A percentile compares a stretch with the other conserved stretches of the same genome.
Evolutionary conservation across 2,797 vertebrate genomes (phyloP).

Genomic region (Philypnodon macrostomus): DNA sequence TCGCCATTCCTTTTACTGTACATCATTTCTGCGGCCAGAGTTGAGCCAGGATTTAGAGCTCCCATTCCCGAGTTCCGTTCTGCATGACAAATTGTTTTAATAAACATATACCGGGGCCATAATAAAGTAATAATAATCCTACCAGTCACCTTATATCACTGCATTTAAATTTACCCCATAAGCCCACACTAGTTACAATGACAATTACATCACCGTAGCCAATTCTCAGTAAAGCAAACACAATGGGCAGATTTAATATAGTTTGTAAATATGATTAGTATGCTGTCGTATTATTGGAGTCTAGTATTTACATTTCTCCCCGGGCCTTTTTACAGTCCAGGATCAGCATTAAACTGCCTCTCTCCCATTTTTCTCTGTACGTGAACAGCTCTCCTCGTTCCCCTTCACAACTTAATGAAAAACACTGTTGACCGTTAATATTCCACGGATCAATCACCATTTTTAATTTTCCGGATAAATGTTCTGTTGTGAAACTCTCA

Average conservation of each 20-base stretch:
- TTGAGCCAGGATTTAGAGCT: constrained; percentile 97
- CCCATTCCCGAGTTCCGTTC: constrained; percentile 96
- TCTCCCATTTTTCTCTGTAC: constrained; percentile 76
- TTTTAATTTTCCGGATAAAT: constrained; percentile 88
- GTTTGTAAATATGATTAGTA: constrained; percentile 99
- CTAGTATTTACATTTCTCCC: constrained; percentile 99
- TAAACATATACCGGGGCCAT: constrained; percentile 99
- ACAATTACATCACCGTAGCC: constrained; percentile 96
- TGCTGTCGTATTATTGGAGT: constrained; percentile 97
- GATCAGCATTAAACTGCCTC: constrained; percentile 87
- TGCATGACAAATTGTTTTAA: constrained; percentile 99
- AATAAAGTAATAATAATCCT: constrained; percentile 99
- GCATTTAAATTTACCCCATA: constrained; percentile 97
- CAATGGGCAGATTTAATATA: constrained; percentile 99
- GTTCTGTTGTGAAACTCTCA: constrained; percentile 78
- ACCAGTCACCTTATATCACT: constrained; percentile 99
- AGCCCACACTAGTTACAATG: constrained; percentile 93
- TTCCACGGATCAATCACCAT: constrained; percentile 89
- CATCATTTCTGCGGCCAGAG: constrained; percentile 95
- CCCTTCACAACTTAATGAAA: constrained; percentile 90
- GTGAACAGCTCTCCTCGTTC: constrained; percentile 70
- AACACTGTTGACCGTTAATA: constrained; percentile 90
- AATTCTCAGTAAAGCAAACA: constrained; percentile 91
- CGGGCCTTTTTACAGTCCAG: constrained; percentile 90
- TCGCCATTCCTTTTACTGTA: constrained; percentile 94